Base-by-base conservation (phyloP, 2,113 vertebrate species). In the Dromiciops gliroides region DNA sequence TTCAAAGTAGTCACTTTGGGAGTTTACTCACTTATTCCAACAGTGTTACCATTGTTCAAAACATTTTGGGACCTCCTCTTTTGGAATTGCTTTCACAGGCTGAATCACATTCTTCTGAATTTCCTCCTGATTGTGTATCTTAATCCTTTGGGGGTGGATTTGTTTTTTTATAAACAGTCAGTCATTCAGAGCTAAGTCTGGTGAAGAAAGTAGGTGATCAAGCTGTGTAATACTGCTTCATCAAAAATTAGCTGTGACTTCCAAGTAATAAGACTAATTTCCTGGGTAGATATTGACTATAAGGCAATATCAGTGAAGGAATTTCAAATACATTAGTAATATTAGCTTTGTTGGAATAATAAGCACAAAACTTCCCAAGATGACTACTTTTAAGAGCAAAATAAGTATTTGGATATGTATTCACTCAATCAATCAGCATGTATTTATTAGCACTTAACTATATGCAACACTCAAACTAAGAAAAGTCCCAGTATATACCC, bases 141-240 rank as follows among this genome's bases (percentile, higher is more conserved):
- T 90, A 94, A 49, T 11, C 37, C 28, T 49, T 51, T 94, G 48
- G 14, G 44, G 3, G 3, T 94, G 50, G 89, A 96, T 16, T 50
- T 96, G n/a, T 12, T 91, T 24, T 28, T 53, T 48, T 50, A 11
- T 93, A 48, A 90, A 95, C 44, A 93, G 14, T 91, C 2, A 95
- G 60, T 51, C 91, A 90, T 88, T 75, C 11, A 44, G 91, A 83
- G 16, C 23, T 26, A 91, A 60, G 28, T 90, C 60, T 92, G 60
- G 50, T 19, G 93, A 92, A 89, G 92, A 50, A 11, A 31, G 89
- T 50, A 47, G 92, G 50, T 75, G 91, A 53, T 95, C 90, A 90
- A 95, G 1, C n/a, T 93, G 37, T 48, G 47, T 16, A 95, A 89
- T 90, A 56, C 24, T 31, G 44, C 48, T 19, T 89, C 52, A 89